Evolutionary conservation across 2,888 invertebrate genomes (phyloP), one percentile per base, ranked within the genome.

Genomic region (Allygus modestus): DNA sequence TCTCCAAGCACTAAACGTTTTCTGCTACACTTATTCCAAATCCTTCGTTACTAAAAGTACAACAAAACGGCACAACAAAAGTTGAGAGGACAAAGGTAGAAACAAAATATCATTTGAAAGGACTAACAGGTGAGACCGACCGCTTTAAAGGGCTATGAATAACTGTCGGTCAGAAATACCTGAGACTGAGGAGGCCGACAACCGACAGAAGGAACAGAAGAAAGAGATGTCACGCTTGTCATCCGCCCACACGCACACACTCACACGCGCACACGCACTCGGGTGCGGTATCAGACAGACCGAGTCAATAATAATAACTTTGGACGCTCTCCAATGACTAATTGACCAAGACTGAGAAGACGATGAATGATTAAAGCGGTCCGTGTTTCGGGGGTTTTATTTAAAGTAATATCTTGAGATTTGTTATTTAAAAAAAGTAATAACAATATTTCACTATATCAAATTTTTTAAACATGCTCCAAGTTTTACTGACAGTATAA

Each of bases 221-320:
- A 65, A 65, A 65, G 65, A 65, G 65, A 65, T 65, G 65, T 65
- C 31, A 65, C 31, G 65, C 15, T 20, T 51, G 51, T 51, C 51
- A 51, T 5, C 20, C 58, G 2, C 65, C 11, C 65, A 31, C 65
- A 65, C 65, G 17, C 65, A 26, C 31, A 26, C 17, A 2, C 65
- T 0, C 65, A 26, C 23, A 23, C 58, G 15, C 20, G 4, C 23
- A 58, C 58, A 58, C 58, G 23, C 23, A 58, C 4, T 2, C 9
- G 23, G 5, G 2, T 2, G 65, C 65, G 58, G 7, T 9, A 58
- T n/a, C 58, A 58, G 23, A 26, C 20, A 26, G 23, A 12, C 23
- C 58, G 58, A 26, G 9, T 9, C 58, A 31, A 12, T 15, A 7
- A 65, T 15, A 15, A 65, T 15, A 65, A 65, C 20, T 20, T 46